Conservation (phyloP, 2,113 vertebrate genomes). For the Pandion haliaetus region DNA sequence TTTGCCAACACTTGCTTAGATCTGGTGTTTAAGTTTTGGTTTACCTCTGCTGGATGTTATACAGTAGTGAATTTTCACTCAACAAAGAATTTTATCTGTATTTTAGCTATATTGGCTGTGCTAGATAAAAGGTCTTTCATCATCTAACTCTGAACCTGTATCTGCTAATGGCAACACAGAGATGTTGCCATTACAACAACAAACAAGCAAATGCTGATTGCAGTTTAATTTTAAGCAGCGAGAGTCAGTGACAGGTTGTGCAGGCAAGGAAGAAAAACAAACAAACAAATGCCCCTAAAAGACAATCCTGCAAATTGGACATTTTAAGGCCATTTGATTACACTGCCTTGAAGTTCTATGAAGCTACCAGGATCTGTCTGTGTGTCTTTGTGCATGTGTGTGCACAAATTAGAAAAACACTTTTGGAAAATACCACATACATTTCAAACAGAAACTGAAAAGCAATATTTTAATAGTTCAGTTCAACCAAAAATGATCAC, state of each 20-base stretch:
- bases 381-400: background rate
- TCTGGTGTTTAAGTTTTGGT: background rate
- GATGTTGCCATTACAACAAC: no score
- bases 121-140: background rate
- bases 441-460: background rate
- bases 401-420: background rate
- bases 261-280: constrained; percentile 13
- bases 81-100: background rate
- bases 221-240: constrained; percentile 18
- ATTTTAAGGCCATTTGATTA: background rate
- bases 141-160: background rate
- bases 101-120: background rate
- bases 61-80: background rate
- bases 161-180: background rate
- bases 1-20: background rate
- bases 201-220: background rate
- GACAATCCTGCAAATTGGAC: background rate
- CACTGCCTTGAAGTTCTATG: background rate
- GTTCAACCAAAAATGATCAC: background rate
- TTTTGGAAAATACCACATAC: background rate
- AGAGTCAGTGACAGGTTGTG: background rate
- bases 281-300: background rate
- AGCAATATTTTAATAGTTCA: background rate
- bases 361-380: background rate
- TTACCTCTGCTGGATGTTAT: background rate